A percentile compares a stretch with the other conserved stretches of the same genome.
These are phyloP conservation scores for Heterohyrax brucei DNA, from an alignment of 2,797 vertebrate genomes.

Conservation along the genomic window DNA sequence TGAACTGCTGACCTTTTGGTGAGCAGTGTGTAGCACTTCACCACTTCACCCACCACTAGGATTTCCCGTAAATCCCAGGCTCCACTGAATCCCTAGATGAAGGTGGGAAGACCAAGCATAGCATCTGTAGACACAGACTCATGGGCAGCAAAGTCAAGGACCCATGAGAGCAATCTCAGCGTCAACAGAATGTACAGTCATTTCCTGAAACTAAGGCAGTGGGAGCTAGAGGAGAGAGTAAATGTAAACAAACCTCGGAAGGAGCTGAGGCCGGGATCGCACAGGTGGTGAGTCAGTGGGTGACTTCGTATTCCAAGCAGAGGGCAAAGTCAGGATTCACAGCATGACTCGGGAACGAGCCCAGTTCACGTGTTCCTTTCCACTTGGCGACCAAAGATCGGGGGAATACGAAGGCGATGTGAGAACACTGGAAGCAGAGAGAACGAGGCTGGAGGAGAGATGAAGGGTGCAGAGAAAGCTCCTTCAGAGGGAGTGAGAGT, in stretches of 20 bases:
- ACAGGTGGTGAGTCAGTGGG: no score
- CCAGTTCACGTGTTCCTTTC: background rate
- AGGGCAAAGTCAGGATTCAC: no score
- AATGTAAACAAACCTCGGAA: background rate
- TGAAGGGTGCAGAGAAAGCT: background rate
- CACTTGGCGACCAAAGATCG: background rate
- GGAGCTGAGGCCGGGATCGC: background rate
- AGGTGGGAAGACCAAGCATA: background rate
- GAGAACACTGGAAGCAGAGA: background rate
- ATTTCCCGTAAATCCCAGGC: no score
- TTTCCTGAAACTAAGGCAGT: background rate
- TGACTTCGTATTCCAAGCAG: background rate
- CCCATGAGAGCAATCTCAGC: background rate
- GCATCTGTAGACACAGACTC: background rate
- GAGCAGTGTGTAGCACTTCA: no score
- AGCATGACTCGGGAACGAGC: background rate
- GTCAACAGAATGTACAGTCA: background rate
- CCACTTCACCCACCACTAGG: no score
- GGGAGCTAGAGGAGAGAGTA: background rate
- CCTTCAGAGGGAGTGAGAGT: conserved; percentile 45
- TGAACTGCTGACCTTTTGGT: no score
- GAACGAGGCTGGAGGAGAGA: background rate
- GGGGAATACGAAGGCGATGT: background rate
- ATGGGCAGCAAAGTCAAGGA: background rate
- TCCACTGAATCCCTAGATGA: background rate